These are phyloP conservation scores for Agapornis roseicollis DNA, from an alignment of 2,113 vertebrate species.

Conservation along the genomic window DNA sequence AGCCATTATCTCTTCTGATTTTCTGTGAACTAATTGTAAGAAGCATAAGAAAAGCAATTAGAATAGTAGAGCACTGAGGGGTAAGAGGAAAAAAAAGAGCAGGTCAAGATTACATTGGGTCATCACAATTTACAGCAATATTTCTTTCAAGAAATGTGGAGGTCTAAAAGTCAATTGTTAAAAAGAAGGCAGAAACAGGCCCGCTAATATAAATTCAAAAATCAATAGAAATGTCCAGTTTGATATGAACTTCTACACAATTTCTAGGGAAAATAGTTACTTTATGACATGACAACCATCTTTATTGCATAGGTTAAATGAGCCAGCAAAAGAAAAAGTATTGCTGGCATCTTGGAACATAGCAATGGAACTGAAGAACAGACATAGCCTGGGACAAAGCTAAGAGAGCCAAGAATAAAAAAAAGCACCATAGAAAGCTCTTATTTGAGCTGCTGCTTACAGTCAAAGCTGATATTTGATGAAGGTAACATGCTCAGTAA, in stretches of 20 bases:
- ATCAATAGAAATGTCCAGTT: conserved; percentile 47
- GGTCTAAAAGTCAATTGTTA: conserved; percentile 35
- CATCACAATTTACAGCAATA: conserved; percentile 15
- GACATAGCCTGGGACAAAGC: neutral
- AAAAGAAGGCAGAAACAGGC: conserved; percentile 25
- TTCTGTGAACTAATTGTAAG: conserved; percentile 38
- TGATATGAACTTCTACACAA: neutral
- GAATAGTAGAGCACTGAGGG: neutral
- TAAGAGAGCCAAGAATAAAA: neutral
- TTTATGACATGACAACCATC: conserved; percentile 22
- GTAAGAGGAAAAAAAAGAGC: neutral
- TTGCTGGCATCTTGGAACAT: neutral
- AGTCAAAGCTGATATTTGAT: neutral
- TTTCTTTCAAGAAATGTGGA: conserved; percentile 1
- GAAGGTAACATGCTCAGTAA: neutral
- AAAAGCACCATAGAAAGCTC: neutral
- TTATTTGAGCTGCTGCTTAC: neutral
- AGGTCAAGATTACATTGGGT: neutral
- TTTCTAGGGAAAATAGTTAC: conserved; percentile 51
- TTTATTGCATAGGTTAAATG: conserved; percentile 44
- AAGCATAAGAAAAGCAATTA: neutral
- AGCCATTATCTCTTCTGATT: conserved; percentile 46
- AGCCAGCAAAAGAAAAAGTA: conserved; percentile 35
- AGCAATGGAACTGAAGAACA: neutral
- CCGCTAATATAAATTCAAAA: conserved; percentile 45